phyloP scores from a whole-genome alignment of 30 jellyfish, hydroid and myxozoan species.

The Sanderia malayensis region DNA sequence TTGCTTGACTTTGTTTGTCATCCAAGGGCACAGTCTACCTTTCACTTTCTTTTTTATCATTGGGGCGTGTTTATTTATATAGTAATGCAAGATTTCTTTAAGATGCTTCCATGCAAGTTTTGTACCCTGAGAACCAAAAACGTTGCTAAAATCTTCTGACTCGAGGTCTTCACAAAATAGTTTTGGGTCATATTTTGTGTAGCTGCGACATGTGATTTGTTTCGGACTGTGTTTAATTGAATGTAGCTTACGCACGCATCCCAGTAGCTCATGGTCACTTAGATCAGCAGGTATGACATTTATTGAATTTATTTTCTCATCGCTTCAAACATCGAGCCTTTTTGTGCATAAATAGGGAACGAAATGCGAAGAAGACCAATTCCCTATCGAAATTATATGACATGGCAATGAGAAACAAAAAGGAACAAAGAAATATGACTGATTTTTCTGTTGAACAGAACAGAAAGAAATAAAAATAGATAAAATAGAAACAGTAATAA shows the following conservation, averaged over 20 bases:
- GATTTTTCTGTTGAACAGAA: no score
- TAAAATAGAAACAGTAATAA: no score
- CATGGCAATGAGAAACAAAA: no score
- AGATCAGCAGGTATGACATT: constrained; percentile 40
- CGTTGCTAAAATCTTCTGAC: constrained; percentile 3
- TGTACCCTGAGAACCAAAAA: constrained; percentile 4
- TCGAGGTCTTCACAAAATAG: constrained; percentile 22
- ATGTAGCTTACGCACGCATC: constrained; percentile 29
- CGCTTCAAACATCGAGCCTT: no score
- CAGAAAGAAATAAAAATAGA: no score
- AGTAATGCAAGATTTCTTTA: background rate
- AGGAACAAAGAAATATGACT: no score
- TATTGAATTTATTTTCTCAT: no score
- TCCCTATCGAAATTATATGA: no score
- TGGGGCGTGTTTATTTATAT: constrained; percentile 31
- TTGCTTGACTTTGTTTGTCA: constrained; percentile 28
- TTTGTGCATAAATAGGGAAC: no score
- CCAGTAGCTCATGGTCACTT: constrained; percentile 41
- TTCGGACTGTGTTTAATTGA: constrained; percentile 33
- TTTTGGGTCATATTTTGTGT: constrained; percentile 30
- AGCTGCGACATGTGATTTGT: constrained; percentile 33
- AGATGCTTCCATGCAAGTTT: constrained; percentile 7
- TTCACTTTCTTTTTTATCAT: constrained; percentile 30
- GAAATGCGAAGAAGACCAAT: no score
- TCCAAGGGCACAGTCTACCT: constrained; percentile 45